These are phyloP conservation scores for Chrysolina oricalcia DNA, from an alignment of 2,888 invertebrate genomes.

Conservation along the genomic window DNA sequence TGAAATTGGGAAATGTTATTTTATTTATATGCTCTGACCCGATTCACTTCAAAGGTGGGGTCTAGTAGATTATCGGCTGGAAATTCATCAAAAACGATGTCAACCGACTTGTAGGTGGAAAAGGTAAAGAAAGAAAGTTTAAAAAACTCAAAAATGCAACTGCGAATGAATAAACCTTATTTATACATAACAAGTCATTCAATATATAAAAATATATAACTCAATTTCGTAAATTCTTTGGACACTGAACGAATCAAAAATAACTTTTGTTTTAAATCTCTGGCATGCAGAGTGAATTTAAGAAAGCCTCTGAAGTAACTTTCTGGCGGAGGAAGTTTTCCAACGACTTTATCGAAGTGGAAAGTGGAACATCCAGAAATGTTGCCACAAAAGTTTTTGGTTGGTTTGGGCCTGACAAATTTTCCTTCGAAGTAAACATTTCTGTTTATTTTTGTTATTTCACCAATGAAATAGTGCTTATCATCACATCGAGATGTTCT, in stretches of 20 bases:
- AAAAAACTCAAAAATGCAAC: neutral
- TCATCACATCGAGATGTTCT: constrained; percentile 8
- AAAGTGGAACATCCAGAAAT: constrained; percentile 22
- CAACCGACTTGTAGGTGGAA: neutral
- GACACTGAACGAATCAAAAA: constrained; percentile 2
- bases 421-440: constrained; percentile 25
- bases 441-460: constrained; percentile 15
- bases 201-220: constrained; percentile 18
- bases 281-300: constrained; percentile 8
- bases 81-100: constrained; percentile 3
- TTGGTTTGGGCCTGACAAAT: constrained; percentile 9
- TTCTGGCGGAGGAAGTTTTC: constrained; percentile 13
- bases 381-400: constrained; percentile 24
- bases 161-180: neutral
- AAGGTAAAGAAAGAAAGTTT: neutral
- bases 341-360: constrained; percentile 14
- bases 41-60: constrained; percentile 22
- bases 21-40: constrained; percentile 18
- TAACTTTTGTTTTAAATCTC: constrained; percentile 2
- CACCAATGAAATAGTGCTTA: constrained; percentile 13
- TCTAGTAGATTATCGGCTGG: neutral
- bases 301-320: constrained; percentile 19
- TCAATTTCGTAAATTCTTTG: constrained; percentile 6
- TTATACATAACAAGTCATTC: constrained; percentile 6
- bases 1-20: constrained; percentile 2